Percentiles rank a stretch among this genome's conserved stretches.
phyloP scores from a whole-genome alignment of 2,888 invertebrate genomes.

The Watsonalla cultraria region DNA sequence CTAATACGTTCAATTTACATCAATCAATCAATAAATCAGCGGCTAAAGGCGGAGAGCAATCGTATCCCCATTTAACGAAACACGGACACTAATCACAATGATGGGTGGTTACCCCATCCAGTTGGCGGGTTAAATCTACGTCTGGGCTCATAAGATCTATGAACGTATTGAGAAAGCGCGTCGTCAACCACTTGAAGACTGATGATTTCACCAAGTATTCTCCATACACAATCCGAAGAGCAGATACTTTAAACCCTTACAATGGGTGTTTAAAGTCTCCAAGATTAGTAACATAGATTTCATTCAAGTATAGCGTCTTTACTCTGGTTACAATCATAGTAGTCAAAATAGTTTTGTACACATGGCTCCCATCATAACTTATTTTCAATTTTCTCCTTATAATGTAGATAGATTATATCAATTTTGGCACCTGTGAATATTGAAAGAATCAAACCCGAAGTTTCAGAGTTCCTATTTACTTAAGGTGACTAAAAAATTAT shows the following conservation, averaged over 20 bases:
- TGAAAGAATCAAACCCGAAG: no score
- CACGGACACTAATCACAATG: slow-evolving; percentile 36
- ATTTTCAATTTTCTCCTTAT: no score
- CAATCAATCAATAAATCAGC: slow-evolving; percentile 35
- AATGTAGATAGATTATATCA: no score
- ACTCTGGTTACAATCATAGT: no score
- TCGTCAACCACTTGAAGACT: slow-evolving; percentile 11
- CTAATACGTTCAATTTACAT: slow-evolving; percentile 39
- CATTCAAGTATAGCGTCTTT: no score
- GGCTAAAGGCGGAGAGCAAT: slow-evolving; percentile 19
- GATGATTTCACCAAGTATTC: background rate
- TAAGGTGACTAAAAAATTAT: no score
- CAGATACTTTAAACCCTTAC: background rate
- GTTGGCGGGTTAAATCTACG: slow-evolving; percentile 38
- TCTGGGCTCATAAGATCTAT: slow-evolving; percentile 24
- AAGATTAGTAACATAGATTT: no score
- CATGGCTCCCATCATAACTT: no score
- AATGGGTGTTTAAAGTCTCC: background rate
- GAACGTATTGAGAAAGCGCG: slow-evolving; percentile 20
- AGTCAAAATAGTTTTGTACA: no score
- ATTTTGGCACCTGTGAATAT: no score
- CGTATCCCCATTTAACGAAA: slow-evolving; percentile 37
- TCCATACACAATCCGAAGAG: background rate
- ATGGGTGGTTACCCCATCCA: slow-evolving; percentile 30
- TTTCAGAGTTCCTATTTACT: no score